Base-by-base conservation (phyloP, 2,797 vertebrate species). In the Phyllotis vaccarum region DNA sequence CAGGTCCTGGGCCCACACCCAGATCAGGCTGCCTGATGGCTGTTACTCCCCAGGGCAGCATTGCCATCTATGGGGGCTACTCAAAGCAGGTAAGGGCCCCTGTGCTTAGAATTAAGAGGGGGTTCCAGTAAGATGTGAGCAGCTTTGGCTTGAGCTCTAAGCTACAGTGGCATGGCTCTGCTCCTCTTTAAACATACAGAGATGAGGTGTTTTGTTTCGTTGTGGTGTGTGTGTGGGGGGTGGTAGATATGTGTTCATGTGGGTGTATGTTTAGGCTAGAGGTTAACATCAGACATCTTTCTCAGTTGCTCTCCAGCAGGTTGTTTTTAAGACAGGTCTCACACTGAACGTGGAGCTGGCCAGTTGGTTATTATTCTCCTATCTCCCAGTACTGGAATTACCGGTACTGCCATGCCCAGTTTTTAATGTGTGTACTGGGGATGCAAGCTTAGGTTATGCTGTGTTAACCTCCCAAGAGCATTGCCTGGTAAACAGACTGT, bases 21-120 rank as follows among this genome's bases (percentile, higher is more conserved):
- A 98, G 99, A 7, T 99, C 99, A 0, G 99, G 99, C 83, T 99
- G 99, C 97, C 99, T 99, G 17, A 99, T 99, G 99, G 98, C 98
- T 14, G 52, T 99, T 95, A 99, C 98, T 0, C 98, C 99, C 0
- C 99, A 99, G 31, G 99, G 99, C 95, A 97, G 98, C 2, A 79
- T 99, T 62, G 90, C 99, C 94, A 91, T 99, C 98, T 99, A 99
- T 0, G 99, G 99, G 0, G 99, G 99, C 83, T 99, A 99, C 98
- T 99, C 99, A 22, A 99, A 99, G 97, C 98, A 99, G 99, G 99
- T 99, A 91, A 64, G 98, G 37, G 6, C 13, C 2, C 0, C 21
- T 22, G 1, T 16, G 68, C 8, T 14, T 37, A 54, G 0, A 58
- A 21, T 0, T 2, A 22, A 3, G 4, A 2, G 37, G 16, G 37